Conservation (phyloP, 2,797 vertebrate genomes). For the Decapterus maruadsi region DNA sequence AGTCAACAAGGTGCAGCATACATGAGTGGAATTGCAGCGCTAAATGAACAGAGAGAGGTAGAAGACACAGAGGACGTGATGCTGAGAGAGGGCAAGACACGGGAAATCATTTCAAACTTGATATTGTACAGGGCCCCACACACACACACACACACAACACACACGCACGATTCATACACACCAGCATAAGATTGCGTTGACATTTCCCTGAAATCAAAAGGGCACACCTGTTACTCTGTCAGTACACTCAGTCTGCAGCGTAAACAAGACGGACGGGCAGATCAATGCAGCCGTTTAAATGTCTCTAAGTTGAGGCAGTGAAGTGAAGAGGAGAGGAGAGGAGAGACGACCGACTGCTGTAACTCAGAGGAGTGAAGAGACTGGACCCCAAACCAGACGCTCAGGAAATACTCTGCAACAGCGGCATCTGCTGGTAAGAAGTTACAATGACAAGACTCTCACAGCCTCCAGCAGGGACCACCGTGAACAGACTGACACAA, state of each 20-base stretch:
- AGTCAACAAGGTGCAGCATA: slow-evolving; percentile 83
- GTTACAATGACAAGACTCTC: background rate
- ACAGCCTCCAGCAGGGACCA: background rate
- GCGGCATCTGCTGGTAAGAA: slow-evolving; percentile 79
- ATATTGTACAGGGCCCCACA: slow-evolving; percentile 30
- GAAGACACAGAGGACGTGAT: slow-evolving; percentile 13
- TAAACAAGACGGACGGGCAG: slow-evolving; percentile 53
- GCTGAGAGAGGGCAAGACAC: slow-evolving; percentile 19
- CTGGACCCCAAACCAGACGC: background rate
- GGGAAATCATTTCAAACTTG: slow-evolving; percentile 61
- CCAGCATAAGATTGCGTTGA: slow-evolving; percentile 30
- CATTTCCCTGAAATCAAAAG: slow-evolving; percentile 64
- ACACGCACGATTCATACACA: slow-evolving; percentile 30
- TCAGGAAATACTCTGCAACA: slow-evolving; percentile 63
- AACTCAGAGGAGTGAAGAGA: background rate
- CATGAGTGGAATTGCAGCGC: slow-evolving; percentile 50
- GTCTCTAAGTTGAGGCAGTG: slow-evolving; percentile 43
- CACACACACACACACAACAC: slow-evolving; percentile 34
- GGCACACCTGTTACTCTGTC: slow-evolving; percentile 60
- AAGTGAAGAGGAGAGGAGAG: slow-evolving; percentile 23
- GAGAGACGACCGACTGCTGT: background rate
- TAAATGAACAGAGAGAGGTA: slow-evolving; percentile 54
- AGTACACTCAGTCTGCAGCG: slow-evolving; percentile 28
- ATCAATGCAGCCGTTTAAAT: slow-evolving; percentile 48
- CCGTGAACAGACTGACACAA: background rate